Evolutionary conservation across 2,888 invertebrate species (phyloP).

Genomic region (Cordilura impudica): DNA sequence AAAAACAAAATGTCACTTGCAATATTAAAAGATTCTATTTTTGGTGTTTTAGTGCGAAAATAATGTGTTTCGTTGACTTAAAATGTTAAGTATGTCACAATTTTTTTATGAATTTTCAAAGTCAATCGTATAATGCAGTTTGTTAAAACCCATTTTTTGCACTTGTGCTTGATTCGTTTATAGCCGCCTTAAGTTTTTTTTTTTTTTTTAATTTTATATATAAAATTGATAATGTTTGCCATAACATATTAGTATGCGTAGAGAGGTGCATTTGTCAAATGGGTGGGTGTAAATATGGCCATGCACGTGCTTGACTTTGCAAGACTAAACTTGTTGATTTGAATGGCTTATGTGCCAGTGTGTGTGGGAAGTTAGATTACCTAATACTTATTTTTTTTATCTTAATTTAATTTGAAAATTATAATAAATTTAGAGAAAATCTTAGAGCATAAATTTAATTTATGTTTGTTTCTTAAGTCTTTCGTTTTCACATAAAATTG

Average conservation of each 20-base stretch:
- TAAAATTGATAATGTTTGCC: too few relatives aligned
- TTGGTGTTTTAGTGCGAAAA: constrained; percentile 17
- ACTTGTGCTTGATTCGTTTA: neutral
- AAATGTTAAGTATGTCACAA: constrained; percentile 12
- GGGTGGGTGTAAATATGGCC: constrained; percentile 27
- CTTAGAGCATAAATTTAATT: too few relatives aligned
- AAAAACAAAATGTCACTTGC: constrained; percentile 12
- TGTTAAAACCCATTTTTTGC: neutral
- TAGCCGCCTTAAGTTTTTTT: neutral
- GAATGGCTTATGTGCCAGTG: neutral
- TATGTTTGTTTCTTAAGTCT: neutral
- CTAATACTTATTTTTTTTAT: neutral
- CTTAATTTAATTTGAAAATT: neutral
- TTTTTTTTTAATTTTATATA: neutral
- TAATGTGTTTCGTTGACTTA: neutral
- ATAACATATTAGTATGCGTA: constrained; percentile 30
- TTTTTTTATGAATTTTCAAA: constrained; percentile 36
- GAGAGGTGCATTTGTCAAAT: constrained; percentile 1
- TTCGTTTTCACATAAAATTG: too few relatives aligned
- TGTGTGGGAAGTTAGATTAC: constrained; percentile 15
- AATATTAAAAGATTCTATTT: constrained; percentile 36
- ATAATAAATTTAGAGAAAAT: too few relatives aligned
- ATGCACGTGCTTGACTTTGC: constrained; percentile 42
- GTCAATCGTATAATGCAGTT: constrained; percentile 43
- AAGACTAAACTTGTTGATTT: neutral